Evolutionary conservation across 2,113 vertebrate genomes (phyloP).

Genomic region (Octodon degus): DNA sequence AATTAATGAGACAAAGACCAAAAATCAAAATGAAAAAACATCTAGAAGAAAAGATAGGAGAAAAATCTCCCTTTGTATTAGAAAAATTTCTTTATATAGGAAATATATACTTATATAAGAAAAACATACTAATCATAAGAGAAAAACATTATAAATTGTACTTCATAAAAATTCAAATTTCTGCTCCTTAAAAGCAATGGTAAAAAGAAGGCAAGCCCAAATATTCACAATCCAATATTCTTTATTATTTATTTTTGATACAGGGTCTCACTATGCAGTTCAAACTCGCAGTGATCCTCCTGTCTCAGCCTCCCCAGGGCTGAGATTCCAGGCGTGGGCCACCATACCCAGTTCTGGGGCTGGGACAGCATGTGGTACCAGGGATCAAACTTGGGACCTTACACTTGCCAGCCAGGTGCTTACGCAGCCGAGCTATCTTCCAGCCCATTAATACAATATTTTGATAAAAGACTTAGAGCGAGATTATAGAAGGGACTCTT

Average conservation of each 20-base stretch:
- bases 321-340: no score
- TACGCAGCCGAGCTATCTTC: no score
- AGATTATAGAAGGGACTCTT: neutral
- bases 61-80: neutral
- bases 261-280: no score
- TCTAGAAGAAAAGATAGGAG: neutral
- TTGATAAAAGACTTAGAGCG: neutral
- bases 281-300: no score
- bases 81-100: neutral
- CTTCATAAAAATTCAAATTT: neutral
- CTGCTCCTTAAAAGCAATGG: neutral
- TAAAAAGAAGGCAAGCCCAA: neutral
- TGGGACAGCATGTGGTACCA: no score
- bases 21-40: neutral
- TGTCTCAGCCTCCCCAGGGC: no score
- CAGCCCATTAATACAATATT: neutral
- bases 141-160: neutral
- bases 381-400: no score
- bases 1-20: neutral
- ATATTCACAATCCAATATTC: neutral
- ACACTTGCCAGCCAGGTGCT: no score
- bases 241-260: no score
- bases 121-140: neutral
- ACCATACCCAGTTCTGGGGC: no score
- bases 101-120: neutral